Conservation (phyloP, 2,888 invertebrate genomes). For the Mythimna ferrago region DNA sequence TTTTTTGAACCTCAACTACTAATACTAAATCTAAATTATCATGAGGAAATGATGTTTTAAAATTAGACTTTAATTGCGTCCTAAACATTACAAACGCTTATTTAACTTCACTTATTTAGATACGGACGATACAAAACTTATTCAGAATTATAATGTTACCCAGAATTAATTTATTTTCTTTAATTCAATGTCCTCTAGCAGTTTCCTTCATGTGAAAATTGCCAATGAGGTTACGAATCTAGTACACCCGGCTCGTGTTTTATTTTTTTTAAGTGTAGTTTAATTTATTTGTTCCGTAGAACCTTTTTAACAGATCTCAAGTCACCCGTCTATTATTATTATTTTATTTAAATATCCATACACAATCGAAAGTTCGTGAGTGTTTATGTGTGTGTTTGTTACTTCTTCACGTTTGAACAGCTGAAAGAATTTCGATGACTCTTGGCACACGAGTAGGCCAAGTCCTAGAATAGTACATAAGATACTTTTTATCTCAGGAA, state of each 20-base stretch:
- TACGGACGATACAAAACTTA: conserved; percentile 14
- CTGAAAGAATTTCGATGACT: too few species aligned
- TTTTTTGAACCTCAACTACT: background rate
- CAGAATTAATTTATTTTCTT: conserved; percentile 57
- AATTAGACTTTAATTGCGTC: background rate
- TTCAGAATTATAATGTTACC: conserved; percentile 30
- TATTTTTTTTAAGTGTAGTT: background rate
- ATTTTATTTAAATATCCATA: too few species aligned
- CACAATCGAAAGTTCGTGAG: too few species aligned
- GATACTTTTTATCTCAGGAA: too few species aligned
- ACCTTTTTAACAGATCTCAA: too few species aligned
- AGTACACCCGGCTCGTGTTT: conserved; percentile 11
- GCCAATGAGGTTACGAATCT: conserved; percentile 24
- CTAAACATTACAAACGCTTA: background rate
- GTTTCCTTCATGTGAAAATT: conserved; percentile 48
- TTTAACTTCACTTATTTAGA: background rate
- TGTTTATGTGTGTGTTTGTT: too few species aligned
- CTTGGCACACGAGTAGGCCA: too few species aligned
- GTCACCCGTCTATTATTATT: too few species aligned
- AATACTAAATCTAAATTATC: background rate
- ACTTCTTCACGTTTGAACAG: too few species aligned
- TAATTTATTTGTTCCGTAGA: too few species aligned
- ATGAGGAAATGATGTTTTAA: background rate
- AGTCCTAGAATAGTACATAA: too few species aligned
- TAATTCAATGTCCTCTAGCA: conserved; percentile 52